These are phyloP conservation scores for Gonioctena quinquepunctata DNA, from an alignment of 1,140 invertebrate species.

Conservation along the genomic window DNA sequence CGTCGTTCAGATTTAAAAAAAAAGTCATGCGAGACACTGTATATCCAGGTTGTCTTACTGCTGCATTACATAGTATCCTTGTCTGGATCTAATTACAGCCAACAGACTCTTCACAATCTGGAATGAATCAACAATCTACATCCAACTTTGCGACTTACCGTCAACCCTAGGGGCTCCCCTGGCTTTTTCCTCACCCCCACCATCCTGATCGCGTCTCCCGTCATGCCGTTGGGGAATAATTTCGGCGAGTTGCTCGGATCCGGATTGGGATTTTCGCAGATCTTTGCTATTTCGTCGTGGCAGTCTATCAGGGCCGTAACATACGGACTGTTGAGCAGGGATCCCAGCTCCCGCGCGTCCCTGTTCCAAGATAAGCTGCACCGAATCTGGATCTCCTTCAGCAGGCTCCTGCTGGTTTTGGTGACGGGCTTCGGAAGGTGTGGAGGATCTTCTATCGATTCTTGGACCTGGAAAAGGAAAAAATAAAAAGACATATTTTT, in stretches of 20 bases:
- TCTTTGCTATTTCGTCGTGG: conserved; percentile 69
- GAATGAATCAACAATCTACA: no score
- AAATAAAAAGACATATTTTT: no score
- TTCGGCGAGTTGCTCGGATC: conserved; percentile 42
- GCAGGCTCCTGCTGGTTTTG: conserved; percentile 53
- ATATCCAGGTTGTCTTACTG: no score
- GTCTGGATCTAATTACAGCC: no score
- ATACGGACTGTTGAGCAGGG: conserved; percentile 58
- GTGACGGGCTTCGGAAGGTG: conserved; percentile 54
- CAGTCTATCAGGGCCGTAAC: conserved; percentile 67
- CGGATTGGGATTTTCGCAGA: conserved; percentile 33
- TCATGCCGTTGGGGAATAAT: conserved; percentile 63
- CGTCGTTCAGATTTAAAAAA: no score
- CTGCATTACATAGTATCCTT: no score
- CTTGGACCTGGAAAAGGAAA: conserved; percentile 58
- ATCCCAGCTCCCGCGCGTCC: conserved; percentile 58
- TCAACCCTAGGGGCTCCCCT: conserved; percentile 85
- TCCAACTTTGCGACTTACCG: conserved; percentile 63
- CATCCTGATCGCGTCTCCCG: conserved; percentile 79
- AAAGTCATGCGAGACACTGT: no score
- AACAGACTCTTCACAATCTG: no score
- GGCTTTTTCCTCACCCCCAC: conserved; percentile 86
- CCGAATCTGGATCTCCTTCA: conserved; percentile 51
- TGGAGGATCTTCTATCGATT: conserved; percentile 58
- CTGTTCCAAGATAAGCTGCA: conserved; percentile 54